Evolutionary conservation across 1,140 invertebrate species (phyloP), one percentile per base, ranked within the genome.

Genomic region (Leptinotarsa undecemlineata): DNA sequence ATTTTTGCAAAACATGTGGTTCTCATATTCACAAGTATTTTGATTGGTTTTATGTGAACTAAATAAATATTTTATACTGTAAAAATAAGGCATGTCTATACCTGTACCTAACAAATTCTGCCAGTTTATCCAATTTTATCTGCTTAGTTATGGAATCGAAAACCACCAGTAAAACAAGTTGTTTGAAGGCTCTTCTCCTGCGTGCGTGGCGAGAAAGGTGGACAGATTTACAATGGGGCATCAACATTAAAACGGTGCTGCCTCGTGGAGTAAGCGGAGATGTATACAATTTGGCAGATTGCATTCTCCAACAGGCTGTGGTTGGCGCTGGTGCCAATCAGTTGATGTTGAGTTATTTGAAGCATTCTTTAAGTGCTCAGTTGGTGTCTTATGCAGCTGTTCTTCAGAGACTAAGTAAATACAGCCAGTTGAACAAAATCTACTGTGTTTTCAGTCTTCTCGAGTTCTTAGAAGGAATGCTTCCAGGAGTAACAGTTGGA

Each of bases 141-240:
- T 15, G n/a, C 68, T 80, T 80, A 79, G 79, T 78, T 72, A 92
- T 92, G 91, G 90, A 91, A 85, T 90, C 90, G 48, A 93, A 94
- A 88, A 91, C 92, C 51, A 95, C 93, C 11, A 94, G 92, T 84
- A 94, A 94, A 88, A 94, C 94, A 3, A 93, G 92, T 80, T 92
- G 90, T 61, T 87, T 96, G n/a, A 96, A 95, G 86, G 92, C 93
- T 73, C 87, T 96, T 13, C 88, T 98, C 74, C 86, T 97, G 42
- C 89, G 91, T 85, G 96, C 96, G 61, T 98, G 96, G 96, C 88
- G 95, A 80, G 96, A 98, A 87, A 88, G 96, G 71, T 98, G 96
- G 96, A 93, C 92, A 14, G 96, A 98, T 87, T 89, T 97, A 33
- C 94, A 97, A 85, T 98, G 96, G 96, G 96, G 96, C 42, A 96